Conservation (phyloP, 2,113 vertebrate species). For the Elgaria multicarinata region DNA sequence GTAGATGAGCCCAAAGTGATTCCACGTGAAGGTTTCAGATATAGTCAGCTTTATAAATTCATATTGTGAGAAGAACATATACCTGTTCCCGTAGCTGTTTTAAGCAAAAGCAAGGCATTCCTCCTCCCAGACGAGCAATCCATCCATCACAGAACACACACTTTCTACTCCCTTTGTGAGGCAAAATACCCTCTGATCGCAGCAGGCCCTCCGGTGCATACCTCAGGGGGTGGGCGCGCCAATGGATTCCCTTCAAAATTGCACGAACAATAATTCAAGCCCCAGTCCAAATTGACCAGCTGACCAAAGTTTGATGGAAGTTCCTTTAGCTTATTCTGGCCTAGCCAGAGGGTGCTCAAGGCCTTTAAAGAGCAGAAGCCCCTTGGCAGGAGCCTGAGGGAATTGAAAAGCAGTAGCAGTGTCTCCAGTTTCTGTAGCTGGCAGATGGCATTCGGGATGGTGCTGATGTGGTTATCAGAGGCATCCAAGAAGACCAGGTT, state of each 20-base stretch:
- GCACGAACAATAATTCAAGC: conserved; percentile 51
- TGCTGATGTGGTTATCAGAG: conserved; percentile 65
- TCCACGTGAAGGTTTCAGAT: neutral
- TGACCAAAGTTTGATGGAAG: conserved; percentile 65
- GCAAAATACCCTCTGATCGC: conserved; percentile 68
- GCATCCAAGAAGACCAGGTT: conserved; percentile 66
- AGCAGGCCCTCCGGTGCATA: conserved; percentile 63
- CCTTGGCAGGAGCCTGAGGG: conserved; percentile 40
- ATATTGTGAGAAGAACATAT: neutral
- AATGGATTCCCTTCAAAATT: conserved; percentile 72
- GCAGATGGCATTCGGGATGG: conserved; percentile 47
- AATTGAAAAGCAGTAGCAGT: conserved; percentile 61
- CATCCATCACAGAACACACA: neutral
- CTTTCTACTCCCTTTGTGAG: neutral
- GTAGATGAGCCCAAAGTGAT: no score
- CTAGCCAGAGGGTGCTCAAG: conserved; percentile 59
- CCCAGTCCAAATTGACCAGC: conserved; percentile 67
- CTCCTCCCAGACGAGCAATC: neutral
- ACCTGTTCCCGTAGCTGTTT: neutral
- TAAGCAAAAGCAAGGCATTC: neutral
- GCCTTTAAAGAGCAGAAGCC: conserved; percentile 60
- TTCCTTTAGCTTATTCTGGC: conserved; percentile 50
- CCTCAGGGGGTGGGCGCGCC: conserved; percentile 53
- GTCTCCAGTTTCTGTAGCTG: conserved; percentile 63
- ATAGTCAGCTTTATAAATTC: no score